Percentiles rank a stretch among this genome's conserved stretches.
Conservation (phyloP, 37 sponge, comb jelly and placozoan genomes). For the Ianthella basta region DNA sequence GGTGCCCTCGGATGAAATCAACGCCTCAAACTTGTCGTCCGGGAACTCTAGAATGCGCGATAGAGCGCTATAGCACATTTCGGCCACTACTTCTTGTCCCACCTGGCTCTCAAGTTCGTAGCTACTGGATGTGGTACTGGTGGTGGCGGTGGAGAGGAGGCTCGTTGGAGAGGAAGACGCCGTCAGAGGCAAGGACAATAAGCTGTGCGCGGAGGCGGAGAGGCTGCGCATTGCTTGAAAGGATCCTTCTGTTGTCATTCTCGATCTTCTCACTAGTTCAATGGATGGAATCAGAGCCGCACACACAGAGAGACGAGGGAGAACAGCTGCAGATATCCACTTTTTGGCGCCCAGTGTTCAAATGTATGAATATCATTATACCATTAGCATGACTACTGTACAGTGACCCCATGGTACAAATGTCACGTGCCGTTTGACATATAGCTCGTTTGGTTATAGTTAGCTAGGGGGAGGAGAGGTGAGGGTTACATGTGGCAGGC, state of each 20-base stretch:
- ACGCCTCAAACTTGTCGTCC: conserved; percentile 59
- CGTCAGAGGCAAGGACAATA: conserved; percentile 27
- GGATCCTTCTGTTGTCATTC: neutral
- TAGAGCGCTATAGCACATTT: conserved; percentile 78
- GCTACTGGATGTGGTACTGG: neutral
- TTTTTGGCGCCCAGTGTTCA: neutral
- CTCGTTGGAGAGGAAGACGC: conserved; percentile 39
- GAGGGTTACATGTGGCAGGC: conserved; percentile 66
- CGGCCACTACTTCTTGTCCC: conserved; percentile 61
- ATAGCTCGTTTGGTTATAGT: no score
- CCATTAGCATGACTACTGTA: no score
- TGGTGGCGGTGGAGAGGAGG: no score
- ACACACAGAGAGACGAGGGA: neutral
- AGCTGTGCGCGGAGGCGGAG: no score
- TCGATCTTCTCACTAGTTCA: neutral
- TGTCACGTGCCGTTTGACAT: conserved; percentile 12
- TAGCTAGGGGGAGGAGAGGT: conserved; percentile 28
- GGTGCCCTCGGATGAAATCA: conserved; percentile 53
- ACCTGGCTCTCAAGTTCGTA: conserved; percentile 71
- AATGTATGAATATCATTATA: conserved; percentile 20
- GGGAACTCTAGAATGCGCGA: conserved; percentile 73
- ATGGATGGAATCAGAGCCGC: neutral
- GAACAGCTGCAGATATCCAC: no score
- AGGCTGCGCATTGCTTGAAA: neutral
- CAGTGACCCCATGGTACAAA: no score